Base-by-base conservation (phyloP, 2,797 vertebrate genomes). In the Calcarius lapponicus region DNA sequence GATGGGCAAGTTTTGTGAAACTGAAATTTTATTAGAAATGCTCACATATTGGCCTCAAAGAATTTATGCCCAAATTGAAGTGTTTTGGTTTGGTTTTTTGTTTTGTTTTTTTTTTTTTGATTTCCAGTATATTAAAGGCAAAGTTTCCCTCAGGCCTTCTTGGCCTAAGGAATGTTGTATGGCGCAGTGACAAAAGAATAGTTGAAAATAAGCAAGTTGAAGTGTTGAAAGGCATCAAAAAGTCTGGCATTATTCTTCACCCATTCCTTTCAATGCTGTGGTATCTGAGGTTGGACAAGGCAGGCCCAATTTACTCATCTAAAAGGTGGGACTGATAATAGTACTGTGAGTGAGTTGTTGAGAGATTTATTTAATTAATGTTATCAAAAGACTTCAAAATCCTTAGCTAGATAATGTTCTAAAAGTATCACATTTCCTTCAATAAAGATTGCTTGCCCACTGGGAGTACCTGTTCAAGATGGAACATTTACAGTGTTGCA, bases 171-270 rank as follows among this genome's bases (percentile, higher is more conserved):
- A 92, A 75, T 62, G 20, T 56, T 81, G 21, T 58, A 76, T 71
- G n/a, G 70, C 32, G 2, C 17, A 42, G 45, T 80, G 75, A 89
- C 67, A 88, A 94, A 94, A 53, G 45, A 71, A 80, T 31, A 5
- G n/a, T 43, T 83, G 54, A 82, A 90, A 74, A 74, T 60, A 70
- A 86, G 61, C 51, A 83, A 32, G 18, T 8, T 57, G 40, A 88
- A 88, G 57, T 86, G 89, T 53, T 95, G 87, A 94, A 93, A 94
- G 45, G 36, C 34, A 66, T 38, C n/a, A 92, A 56, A 22, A 86
- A 69, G 5, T 62, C 61, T 90, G 51, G 7, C 13, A 38, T 74
- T 89, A 74, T 86, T 87, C 31, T 95, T 79, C 29, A 3, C 56
- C 91, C 34, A 31, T 48, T 91, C 73, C 16, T 54, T 83, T 91